phyloP scores from a whole-genome alignment of 2,113 vertebrate species.

The Paratilapia polleni region DNA sequence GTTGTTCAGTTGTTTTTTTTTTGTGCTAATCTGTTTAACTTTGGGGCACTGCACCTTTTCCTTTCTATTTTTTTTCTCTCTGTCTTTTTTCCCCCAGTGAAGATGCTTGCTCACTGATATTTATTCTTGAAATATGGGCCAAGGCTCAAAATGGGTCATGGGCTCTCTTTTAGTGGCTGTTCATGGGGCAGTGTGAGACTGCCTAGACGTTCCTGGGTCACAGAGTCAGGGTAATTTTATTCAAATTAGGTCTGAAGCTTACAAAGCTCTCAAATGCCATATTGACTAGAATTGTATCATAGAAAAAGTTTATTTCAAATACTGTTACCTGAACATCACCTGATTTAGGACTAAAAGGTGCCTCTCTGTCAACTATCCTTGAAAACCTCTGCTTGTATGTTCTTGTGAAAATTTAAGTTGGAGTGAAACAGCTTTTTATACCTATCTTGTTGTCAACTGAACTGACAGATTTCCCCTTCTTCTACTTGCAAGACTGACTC shows the following conservation, averaged over 20 bases:
- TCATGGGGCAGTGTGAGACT: slow-evolving; percentile 31
- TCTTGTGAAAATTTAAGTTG: slow-evolving; percentile 32
- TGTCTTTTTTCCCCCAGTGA: not conserved
- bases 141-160: slow-evolving; percentile 45
- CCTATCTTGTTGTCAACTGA: slow-evolving; percentile 7
- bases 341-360: not conserved
- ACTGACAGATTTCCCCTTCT: not conserved
- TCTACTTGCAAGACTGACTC: slow-evolving; percentile 6
- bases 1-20: not conserved
- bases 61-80: not conserved
- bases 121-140: slow-evolving; percentile 35
- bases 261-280: slow-evolving; percentile 2
- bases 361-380: slow-evolving; percentile 9
- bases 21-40: not conserved
- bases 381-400: slow-evolving; percentile 18
- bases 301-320: not conserved
- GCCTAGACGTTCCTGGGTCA: slow-evolving; percentile 41
- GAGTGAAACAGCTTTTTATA: slow-evolving; percentile 26
- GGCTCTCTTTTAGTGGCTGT: slow-evolving; percentile 40
- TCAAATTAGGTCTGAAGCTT: slow-evolving; percentile 32
- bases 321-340: not conserved
- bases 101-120: slow-evolving; percentile 31
- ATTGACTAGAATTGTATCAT: not conserved
- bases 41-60: not conserved
- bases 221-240: slow-evolving; percentile 36